Evolutionary conservation across 1,140 invertebrate genomes (phyloP).

Genomic region (Zaprionus africanus): DNA sequence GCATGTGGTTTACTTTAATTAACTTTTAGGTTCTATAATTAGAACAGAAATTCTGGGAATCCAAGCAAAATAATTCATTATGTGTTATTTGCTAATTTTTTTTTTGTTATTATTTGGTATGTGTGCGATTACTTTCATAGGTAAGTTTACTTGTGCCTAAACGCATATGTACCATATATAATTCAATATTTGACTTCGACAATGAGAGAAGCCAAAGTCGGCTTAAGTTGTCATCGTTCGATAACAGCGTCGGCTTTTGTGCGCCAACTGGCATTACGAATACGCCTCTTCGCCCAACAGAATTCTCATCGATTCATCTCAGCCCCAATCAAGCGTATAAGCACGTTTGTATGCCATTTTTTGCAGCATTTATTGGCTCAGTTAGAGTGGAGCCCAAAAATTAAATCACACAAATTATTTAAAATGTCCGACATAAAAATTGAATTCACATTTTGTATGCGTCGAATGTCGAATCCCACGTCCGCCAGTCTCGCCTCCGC

Average conservation of each 20-base stretch:
- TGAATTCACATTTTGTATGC: slow-evolving; percentile 67
- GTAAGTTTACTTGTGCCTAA: slow-evolving; percentile 33
- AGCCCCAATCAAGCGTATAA: slow-evolving; percentile 58
- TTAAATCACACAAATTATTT: slow-evolving; percentile 81
- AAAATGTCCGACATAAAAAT: slow-evolving; percentile 69
- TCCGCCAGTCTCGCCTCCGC: background rate
- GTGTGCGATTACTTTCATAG: slow-evolving; percentile 33
- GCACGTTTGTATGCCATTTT: slow-evolving; percentile 54
- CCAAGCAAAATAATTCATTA: background rate
- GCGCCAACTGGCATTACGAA: slow-evolving; percentile 55
- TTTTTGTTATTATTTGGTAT: slow-evolving; percentile 11
- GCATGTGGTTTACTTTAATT: background rate
- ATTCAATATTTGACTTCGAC: slow-evolving; percentile 71
- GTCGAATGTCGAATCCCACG: slow-evolving; percentile 8
- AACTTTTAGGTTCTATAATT: background rate
- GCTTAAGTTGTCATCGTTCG: slow-evolving; percentile 71
- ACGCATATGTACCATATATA: slow-evolving; percentile 51
- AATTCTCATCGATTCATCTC: slow-evolving; percentile 32
- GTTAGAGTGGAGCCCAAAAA: slow-evolving; percentile 63
- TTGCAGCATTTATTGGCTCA: slow-evolving; percentile 68
- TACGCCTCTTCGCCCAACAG: slow-evolving; percentile 44
- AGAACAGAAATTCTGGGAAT: background rate
- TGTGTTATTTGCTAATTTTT: background rate
- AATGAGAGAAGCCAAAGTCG: slow-evolving; percentile 56
- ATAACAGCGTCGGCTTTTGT: slow-evolving; percentile 47